Conservation (phyloP, 2,888 invertebrate species). For the Bibio marci region DNA sequence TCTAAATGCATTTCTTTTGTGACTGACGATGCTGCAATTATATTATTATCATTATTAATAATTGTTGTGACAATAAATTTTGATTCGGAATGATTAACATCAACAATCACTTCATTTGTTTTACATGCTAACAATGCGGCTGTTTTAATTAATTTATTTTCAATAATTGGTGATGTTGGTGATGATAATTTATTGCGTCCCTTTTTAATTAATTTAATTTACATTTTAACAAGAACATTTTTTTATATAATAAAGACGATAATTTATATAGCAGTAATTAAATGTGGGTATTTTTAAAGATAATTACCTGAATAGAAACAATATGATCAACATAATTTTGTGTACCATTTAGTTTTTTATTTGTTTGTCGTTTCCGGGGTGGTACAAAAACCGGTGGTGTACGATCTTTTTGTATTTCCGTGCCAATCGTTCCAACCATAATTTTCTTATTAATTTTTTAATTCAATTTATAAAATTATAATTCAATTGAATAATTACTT, state of each 20-base stretch:
- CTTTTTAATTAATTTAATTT: slow-evolving; percentile 19
- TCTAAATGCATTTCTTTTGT: too few species aligned
- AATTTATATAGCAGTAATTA: not conserved
- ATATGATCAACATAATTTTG: slow-evolving; percentile 44
- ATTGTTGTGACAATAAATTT: too few species aligned
- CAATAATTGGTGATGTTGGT: slow-evolving; percentile 25
- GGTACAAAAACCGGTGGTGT: slow-evolving; percentile 38
- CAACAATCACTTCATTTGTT: too few species aligned
- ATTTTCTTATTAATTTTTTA: too few species aligned
- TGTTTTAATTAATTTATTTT: slow-evolving; percentile 25
- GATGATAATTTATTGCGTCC: slow-evolving; percentile 26
- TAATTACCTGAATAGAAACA: slow-evolving; percentile 38
- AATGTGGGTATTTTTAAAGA: not conserved
- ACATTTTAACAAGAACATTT: slow-evolving; percentile 11
- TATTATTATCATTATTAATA: too few species aligned
- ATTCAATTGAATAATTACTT: too few species aligned
- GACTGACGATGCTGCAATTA: too few species aligned
- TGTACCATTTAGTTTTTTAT: slow-evolving; percentile 34
- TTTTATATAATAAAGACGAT: not conserved
- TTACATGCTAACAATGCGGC: too few species aligned
- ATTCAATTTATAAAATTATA: not conserved
- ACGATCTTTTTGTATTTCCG: slow-evolving; percentile 18
- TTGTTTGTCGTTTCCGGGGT: slow-evolving; percentile 38
- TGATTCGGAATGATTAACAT: too few species aligned
- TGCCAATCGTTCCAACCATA: too few species aligned